Evolutionary conservation across 2,113 vertebrate genomes (phyloP).

Genomic region (Gallinago jamesoni): DNA sequence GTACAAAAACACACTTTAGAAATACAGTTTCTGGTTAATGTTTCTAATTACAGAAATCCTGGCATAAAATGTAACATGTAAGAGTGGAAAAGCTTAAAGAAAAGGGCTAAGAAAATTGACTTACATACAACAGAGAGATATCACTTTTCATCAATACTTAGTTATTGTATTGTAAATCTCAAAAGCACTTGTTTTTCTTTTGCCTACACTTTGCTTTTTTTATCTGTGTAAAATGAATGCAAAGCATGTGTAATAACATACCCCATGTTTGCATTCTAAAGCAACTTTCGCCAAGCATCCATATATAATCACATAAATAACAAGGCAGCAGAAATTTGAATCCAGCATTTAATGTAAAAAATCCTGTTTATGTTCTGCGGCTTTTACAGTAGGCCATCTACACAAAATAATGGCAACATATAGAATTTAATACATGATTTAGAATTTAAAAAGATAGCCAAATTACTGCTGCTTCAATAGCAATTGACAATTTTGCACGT

Average conservation of each 20-base stretch:
- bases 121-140: background rate
- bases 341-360: constrained; percentile 8
- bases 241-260: background rate
- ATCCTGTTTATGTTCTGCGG: background rate
- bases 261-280: background rate
- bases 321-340: background rate
- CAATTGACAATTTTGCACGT: background rate
- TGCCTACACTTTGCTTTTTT: background rate
- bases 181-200: background rate
- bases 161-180: background rate
- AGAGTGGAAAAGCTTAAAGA: background rate
- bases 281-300: background rate
- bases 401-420: background rate
- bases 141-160: background rate
- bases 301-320: background rate
- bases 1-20: background rate
- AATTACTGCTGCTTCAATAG: constrained; percentile 28
- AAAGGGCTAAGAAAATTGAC: background rate
- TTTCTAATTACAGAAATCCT: background rate
- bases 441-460: background rate
- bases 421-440: background rate
- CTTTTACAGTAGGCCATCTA: background rate
- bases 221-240: background rate
- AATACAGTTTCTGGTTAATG: background rate
- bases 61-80: background rate